Evolutionary conservation across 1,140 invertebrate species (phyloP).

Genomic region (Oncopodura yosiiana): DNA sequence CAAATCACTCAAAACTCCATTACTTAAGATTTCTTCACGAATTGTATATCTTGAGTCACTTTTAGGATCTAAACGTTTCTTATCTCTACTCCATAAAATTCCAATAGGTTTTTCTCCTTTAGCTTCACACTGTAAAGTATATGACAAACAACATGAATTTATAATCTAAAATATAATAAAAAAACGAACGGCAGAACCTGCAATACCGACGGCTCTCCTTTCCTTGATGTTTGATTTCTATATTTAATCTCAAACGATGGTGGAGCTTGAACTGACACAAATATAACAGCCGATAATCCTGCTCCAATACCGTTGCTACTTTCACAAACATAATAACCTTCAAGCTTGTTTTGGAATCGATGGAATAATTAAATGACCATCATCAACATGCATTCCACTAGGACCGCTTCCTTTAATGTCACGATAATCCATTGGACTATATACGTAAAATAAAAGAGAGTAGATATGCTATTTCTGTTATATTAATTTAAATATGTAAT

Average conservation of each 20-base stretch:
- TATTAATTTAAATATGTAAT: neutral
- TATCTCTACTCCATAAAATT: constrained; percentile 92
- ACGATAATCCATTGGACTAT: constrained; percentile 81
- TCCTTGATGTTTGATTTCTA: constrained; percentile 75
- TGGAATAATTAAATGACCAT: constrained; percentile 75
- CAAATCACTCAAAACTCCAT: constrained; percentile 75
- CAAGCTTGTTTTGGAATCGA: constrained; percentile 79
- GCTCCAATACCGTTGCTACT: constrained; percentile 91
- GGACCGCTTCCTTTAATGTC: constrained; percentile 80
- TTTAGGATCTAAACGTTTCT: constrained; percentile 76
- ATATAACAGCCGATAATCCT: constrained; percentile 81
- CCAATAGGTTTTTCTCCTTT: constrained; percentile 92
- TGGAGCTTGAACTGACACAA: constrained; percentile 86
- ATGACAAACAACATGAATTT: neutral
- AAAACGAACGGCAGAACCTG: too few species aligned
- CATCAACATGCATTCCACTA: constrained; percentile 77
- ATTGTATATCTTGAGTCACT: constrained; percentile 66
- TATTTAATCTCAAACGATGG: constrained; percentile 88
- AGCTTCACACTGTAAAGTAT: constrained; percentile 94
- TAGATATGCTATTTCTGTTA: neutral
- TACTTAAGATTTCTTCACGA: constrained; percentile 74
- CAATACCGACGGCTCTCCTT: constrained; percentile 79
- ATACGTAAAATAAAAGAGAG: constrained; percentile 48
- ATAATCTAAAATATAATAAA: neutral
- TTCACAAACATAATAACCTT: constrained; percentile 87